Base-by-base conservation (phyloP, 2,113 vertebrate genomes). In the Apeltes quadracus region DNA sequence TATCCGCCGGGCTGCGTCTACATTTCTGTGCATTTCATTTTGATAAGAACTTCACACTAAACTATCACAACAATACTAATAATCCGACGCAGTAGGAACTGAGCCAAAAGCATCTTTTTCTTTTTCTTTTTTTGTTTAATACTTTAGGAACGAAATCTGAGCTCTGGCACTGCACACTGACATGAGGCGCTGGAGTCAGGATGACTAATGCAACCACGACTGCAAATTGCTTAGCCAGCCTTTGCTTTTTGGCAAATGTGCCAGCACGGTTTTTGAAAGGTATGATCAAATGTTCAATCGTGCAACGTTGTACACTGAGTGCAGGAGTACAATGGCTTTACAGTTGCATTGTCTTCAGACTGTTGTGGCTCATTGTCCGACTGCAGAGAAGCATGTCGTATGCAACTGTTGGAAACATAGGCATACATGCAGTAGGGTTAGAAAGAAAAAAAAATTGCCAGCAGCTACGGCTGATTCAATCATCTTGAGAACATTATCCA, bases 121-220 rank as follows among this genome's bases (percentile, higher is more conserved):
- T 36, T 43, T 5, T 9, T 43, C 23, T 29, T 20, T 13, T 55
- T 29, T 50, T 27, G 20, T n/a, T 11, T 3, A 9, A 59, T 9
- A 36, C 29, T 55, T 68, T 64, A 51, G 46, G 14, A 27, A 59
- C 23, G 43, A 22, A 38, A 43, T 50, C 61, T 73, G 25, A 81
- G 64, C 38, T 56, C 13, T 74, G 57, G 51, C 32, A 39, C 66
- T n/a, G 13, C 41, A n/a, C 70, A 63, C 57, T 75, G 69, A 74
- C 69, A n/a, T 13, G 43, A 61, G 64, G 36, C 43, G 68, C 59
- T 9, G 18, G 65, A 81, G 58, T 56, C 72, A 69, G 58, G 38
- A 67, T 29, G 77, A 66, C 36, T 63, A 77, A 81, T 83, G 74
- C 65, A 79, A 74, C 57, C 77, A 48, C 66, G 44, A 63, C 67